Evolutionary conservation across 2,113 vertebrate genomes (phyloP).

Genomic region (Eudyptes chrysolophus): DNA sequence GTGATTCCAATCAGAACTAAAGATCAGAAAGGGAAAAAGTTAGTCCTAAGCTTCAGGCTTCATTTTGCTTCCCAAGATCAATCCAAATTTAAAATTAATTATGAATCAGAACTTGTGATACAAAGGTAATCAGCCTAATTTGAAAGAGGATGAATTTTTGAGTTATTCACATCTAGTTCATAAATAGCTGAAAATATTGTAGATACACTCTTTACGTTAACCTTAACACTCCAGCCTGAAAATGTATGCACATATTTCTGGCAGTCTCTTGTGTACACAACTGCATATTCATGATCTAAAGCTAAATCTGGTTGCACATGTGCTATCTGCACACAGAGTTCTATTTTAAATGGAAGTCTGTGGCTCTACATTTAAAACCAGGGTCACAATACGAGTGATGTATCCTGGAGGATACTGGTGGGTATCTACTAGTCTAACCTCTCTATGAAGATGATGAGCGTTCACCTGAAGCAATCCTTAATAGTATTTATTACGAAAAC

Average conservation of each 20-base stretch:
- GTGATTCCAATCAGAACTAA: background rate
- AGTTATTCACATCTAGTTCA: background rate
- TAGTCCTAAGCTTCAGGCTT: background rate
- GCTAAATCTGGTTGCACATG: accelerated
- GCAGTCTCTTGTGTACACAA: background rate
- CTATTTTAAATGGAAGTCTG: background rate
- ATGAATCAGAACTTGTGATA: background rate
- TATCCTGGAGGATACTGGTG: background rate
- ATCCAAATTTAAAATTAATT: background rate
- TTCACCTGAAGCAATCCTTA: background rate
- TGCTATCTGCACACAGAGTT: background rate
- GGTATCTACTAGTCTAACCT: background rate
- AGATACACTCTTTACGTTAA: background rate
- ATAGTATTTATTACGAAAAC: background rate
- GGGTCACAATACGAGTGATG: background rate
- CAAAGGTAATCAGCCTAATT: background rate
- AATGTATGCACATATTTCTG: background rate
- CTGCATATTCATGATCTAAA: background rate
- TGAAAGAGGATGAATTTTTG: background rate
- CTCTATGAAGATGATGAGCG: background rate
- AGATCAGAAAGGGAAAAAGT: background rate
- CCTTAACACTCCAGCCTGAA: background rate
- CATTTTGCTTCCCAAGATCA: background rate
- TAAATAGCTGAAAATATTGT: background rate
- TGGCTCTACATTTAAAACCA: background rate